Conservation (phyloP, 2,113 vertebrate genomes). For the Nycticebus coucang region DNA sequence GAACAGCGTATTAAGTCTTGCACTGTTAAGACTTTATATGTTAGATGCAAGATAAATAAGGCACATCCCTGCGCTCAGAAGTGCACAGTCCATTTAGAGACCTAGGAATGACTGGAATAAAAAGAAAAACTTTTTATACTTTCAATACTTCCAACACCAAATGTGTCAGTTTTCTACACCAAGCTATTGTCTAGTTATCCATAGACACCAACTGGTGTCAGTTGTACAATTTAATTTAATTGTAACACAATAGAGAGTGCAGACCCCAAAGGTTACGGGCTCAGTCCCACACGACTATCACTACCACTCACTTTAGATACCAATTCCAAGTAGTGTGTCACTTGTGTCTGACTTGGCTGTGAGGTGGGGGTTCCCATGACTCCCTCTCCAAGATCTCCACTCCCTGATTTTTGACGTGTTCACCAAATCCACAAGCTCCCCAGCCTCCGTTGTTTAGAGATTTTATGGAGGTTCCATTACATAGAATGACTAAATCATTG, state of each 20-base stretch:
- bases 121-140: background rate
- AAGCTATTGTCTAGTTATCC: background rate
- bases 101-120: background rate
- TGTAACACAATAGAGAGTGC: background rate
- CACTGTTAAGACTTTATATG: background rate
- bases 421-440: background rate
- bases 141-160: background rate
- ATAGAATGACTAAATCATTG: background rate
- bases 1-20: background rate
- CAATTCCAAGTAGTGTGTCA: background rate
- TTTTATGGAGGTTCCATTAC: background rate
- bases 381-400: background rate
- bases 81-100: background rate
- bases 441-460: too few relatives aligned
- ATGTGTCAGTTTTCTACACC: background rate
- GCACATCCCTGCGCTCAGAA: background rate
- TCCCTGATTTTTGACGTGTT: background rate
- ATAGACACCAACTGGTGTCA: background rate
- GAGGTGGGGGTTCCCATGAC: background rate
- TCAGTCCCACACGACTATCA: background rate
- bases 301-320: background rate
- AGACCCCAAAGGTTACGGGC: background rate
- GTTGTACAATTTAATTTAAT: background rate
- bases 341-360: background rate
- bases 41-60: background rate